Percentiles rank a stretch among this genome's conserved stretches.
Evolutionary conservation across 2,888 invertebrate genomes (phyloP).

Genomic region (Acutogordius australiensis): DNA sequence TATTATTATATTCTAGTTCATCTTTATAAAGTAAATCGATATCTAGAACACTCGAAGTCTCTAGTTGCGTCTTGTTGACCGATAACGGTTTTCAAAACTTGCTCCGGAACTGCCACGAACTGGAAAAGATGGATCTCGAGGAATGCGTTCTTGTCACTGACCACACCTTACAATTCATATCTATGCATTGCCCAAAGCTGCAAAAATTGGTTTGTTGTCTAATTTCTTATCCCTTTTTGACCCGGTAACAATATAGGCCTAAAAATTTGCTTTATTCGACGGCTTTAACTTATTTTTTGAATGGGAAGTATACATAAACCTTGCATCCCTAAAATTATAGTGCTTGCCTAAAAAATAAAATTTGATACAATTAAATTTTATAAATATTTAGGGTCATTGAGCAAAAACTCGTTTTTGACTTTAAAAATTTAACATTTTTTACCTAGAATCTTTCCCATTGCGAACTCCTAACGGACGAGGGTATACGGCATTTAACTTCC

Average conservation of each 20-base stretch:
- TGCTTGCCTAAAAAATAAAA: too few species aligned
- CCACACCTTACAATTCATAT: conserved; percentile 58
- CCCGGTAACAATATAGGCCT: too few species aligned
- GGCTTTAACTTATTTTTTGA: too few species aligned
- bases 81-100: conserved; percentile 82
- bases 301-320: too few species aligned
- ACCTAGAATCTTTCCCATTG: conserved; percentile 79
- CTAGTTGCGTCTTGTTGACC: conserved; percentile 70
- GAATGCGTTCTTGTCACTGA: conserved; percentile 76
- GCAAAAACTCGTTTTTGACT: too few species aligned
- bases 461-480: conserved; percentile 89
- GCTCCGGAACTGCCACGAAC: conserved; percentile 64
- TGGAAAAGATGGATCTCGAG: conserved; percentile 89
- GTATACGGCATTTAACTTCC: conserved; percentile 51
- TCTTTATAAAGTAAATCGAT: too few species aligned
- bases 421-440: too few species aligned
- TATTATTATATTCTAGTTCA: too few species aligned
- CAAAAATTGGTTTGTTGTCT: conserved; percentile 51
- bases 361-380: too few species aligned
- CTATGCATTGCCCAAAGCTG: conserved; percentile 71
- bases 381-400: too few species aligned
- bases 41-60: conserved; percentile 56
- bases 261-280: too few species aligned
- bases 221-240: neutral
- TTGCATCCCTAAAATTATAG: too few species aligned